These are phyloP conservation scores for Idaea dimidiata DNA, from an alignment of 2,888 invertebrate species.

Conservation along the genomic window DNA sequence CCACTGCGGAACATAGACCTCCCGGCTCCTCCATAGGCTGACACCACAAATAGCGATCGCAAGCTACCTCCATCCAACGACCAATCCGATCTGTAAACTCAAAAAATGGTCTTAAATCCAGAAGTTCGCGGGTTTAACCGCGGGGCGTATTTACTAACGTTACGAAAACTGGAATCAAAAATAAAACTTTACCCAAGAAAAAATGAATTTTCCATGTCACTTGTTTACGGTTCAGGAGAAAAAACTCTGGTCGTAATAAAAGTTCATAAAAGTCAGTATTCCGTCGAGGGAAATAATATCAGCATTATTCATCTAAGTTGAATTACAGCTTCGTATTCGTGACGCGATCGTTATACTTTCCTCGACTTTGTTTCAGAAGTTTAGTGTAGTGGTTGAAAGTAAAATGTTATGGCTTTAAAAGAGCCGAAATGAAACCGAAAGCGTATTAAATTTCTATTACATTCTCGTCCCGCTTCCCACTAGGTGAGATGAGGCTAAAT, in stretches of 20 bases:
- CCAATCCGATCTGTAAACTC: too few species aligned
- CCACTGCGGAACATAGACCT: too few species aligned
- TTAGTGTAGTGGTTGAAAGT: constrained; percentile 47
- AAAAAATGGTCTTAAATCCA: too few species aligned
- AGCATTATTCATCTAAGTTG: constrained; percentile 49
- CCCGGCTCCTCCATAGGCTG: too few species aligned
- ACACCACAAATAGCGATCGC: too few species aligned
- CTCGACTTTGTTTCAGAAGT: constrained; percentile 45
- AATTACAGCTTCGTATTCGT: constrained; percentile 47
- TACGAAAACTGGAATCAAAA: neutral
- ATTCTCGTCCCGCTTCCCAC: too few species aligned
- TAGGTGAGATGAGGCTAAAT: too few species aligned
- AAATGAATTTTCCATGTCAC: constrained; percentile 1
- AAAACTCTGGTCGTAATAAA: constrained; percentile 34
- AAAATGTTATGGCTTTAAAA: constrained; percentile 16
- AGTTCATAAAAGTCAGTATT: constrained; percentile 42
- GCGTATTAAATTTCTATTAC: neutral
- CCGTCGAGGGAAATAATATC: constrained; percentile 57
- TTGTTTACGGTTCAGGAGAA: constrained; percentile 4
- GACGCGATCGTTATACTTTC: constrained; percentile 54
- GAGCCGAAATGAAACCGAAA: neutral
- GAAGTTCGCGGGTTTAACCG: neutral
- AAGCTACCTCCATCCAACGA: too few species aligned
- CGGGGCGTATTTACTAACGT: neutral
- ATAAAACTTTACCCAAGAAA: neutral